These are phyloP conservation scores for Bombus pyrosoma DNA, from an alignment of 1,140 invertebrate species.

Conservation along the genomic window DNA sequence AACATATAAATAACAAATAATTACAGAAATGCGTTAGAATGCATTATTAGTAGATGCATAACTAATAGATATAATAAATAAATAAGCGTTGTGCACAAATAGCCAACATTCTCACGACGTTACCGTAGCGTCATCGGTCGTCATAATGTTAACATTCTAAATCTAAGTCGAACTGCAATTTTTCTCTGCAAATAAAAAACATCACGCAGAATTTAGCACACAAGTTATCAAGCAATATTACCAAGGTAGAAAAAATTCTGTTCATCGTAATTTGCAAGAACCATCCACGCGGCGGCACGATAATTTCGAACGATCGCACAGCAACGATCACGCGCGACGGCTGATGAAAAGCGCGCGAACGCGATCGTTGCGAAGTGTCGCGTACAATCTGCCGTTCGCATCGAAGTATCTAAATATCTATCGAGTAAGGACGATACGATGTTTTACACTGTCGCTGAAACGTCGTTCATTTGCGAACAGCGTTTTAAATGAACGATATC, in stretches of 20 bases:
- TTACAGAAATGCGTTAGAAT: too few relatives aligned
- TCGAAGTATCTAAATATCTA: slow-evolving; percentile 11
- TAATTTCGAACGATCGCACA: not conserved
- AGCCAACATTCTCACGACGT: too few relatives aligned
- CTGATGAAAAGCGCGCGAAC: not conserved
- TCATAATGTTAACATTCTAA: too few relatives aligned
- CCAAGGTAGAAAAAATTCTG: not conserved
- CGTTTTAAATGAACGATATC: slow-evolving; percentile 17
- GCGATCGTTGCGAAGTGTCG: not conserved
- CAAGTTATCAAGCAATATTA: not conserved
- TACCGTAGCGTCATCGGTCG: too few relatives aligned
- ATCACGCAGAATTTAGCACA: not conserved
- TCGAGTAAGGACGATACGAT: not conserved
- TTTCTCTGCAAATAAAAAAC: not conserved
- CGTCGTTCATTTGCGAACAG: not conserved
- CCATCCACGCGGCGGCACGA: not conserved
- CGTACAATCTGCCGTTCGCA: not conserved
- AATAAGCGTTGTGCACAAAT: too few relatives aligned
- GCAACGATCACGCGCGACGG: not conserved
- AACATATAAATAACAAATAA: too few relatives aligned
- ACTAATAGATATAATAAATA: too few relatives aligned
- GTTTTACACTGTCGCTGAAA: not conserved
- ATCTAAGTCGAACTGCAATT: too few relatives aligned
- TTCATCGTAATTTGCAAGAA: not conserved
- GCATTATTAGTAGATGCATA: too few relatives aligned